A percentile compares a stretch with the other conserved stretches of the same genome.
These are phyloP conservation scores for Parnassius mnemosyne DNA, from an alignment of 2,888 invertebrate genomes.

Conservation along the genomic window DNA sequence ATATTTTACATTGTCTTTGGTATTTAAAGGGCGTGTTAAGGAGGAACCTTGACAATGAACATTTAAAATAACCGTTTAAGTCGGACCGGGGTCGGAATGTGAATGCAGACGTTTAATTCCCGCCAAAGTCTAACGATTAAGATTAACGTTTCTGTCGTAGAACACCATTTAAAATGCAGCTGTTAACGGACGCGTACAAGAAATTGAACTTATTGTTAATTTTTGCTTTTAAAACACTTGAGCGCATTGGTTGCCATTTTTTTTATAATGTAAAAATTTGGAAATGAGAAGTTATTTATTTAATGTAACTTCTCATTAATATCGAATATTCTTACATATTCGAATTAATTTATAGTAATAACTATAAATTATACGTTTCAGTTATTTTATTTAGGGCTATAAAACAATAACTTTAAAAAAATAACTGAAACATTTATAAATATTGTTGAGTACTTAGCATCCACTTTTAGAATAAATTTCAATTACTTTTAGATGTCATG, in stretches of 20 bases:
- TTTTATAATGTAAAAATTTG: neutral
- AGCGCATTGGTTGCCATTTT: neutral
- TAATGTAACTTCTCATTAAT: too few species aligned
- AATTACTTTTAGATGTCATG: too few species aligned
- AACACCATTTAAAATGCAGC: constrained; percentile 22
- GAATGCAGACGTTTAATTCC: constrained; percentile 4
- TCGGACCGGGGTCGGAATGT: constrained; percentile 16
- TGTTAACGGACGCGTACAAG: constrained; percentile 18
- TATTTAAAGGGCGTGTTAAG: constrained; percentile 13
- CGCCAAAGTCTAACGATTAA: constrained; percentile 14
- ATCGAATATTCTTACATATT: too few species aligned
- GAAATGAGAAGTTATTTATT: too few species aligned
- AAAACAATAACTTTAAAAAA: too few species aligned
- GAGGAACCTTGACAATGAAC: constrained; percentile 16
- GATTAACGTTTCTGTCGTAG: constrained; percentile 15
- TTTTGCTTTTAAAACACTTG: neutral
- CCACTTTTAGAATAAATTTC: too few species aligned
- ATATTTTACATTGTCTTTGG: neutral
- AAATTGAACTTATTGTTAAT: constrained; percentile 21
- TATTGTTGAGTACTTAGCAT: too few species aligned
- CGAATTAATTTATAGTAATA: too few species aligned
- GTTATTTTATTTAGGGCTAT: too few species aligned
- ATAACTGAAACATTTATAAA: too few species aligned
- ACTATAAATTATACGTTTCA: too few species aligned
- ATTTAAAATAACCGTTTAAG: constrained; percentile 20